A percentile compares a stretch with the other conserved stretches of the same genome.
Evolutionary conservation across 23 tunicate species (phyloP).

Genomic region (Pegea sp.): DNA sequence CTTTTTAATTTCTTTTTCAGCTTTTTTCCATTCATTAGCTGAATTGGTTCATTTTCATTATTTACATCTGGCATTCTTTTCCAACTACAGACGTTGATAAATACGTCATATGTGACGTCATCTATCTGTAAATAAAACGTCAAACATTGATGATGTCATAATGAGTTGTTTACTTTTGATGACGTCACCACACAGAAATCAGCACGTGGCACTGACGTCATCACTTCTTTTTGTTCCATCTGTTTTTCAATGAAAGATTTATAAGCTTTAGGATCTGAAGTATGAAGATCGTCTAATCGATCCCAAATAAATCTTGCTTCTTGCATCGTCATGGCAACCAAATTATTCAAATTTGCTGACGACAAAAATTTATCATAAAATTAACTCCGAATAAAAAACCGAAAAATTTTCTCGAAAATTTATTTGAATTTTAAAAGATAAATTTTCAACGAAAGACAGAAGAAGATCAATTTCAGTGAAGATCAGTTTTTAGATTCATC

Average conservation of each 20-base stretch:
- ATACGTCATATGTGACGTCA: not conserved
- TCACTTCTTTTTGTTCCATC: slow-evolving; percentile 13
- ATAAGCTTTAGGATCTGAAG: slow-evolving; percentile 9
- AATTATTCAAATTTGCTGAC: too few species aligned
- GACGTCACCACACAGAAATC: slow-evolving; percentile 4
- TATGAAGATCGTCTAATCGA: slow-evolving; percentile 15
- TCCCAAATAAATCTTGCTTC: slow-evolving; percentile 22
- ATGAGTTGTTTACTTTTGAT: slow-evolving; percentile 1
- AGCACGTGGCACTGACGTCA: slow-evolving; percentile 10
- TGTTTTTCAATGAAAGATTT: slow-evolving; percentile 26
- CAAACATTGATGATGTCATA: not conserved
- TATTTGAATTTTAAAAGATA: too few species aligned
- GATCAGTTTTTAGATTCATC: too few species aligned
- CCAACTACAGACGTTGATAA: slow-evolving; percentile 9
- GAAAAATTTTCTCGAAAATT: too few species aligned
- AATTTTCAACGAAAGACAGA: too few species aligned
- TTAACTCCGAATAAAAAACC: too few species aligned
- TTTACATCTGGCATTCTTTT: slow-evolving; percentile 10
- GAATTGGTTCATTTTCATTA: slow-evolving; percentile 8
- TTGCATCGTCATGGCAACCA: too few species aligned
- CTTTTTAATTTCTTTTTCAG: too few species aligned
- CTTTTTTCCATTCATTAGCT: slow-evolving; percentile 6
- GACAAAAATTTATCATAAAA: too few species aligned
- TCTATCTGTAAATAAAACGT: too few species aligned
- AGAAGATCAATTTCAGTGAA: too few species aligned